These are phyloP conservation scores for Patiria pectinifera DNA, from an alignment of 53 echinoderm and acorn worm genomes.

Conservation along the genomic window DNA sequence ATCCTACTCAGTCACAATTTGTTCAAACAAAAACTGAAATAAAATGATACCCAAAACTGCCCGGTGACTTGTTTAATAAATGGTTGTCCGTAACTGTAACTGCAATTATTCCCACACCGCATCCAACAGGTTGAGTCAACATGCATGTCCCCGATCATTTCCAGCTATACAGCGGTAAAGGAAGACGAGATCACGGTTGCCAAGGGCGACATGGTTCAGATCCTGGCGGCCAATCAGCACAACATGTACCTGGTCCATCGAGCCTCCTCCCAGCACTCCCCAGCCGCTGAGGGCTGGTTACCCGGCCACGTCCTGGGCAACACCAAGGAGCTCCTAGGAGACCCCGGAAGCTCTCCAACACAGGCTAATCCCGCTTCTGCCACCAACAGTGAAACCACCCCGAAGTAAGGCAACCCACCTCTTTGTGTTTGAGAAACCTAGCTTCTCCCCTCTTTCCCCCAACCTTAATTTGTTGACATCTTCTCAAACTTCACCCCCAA, in stretches of 20 bases:
- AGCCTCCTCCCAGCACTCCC: conserved; percentile 82
- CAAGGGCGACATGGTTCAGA: conserved; percentile 95
- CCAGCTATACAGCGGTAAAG: conserved; percentile 86
- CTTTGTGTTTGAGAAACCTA: conserved; percentile 61
- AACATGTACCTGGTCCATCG: conserved; percentile 97
- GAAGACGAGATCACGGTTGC: conserved; percentile 95
- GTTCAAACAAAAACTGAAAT: too few species aligned
- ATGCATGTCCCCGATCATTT: conserved; percentile 82
- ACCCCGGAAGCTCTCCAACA: conserved; percentile 7
- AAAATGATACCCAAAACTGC: too few species aligned
- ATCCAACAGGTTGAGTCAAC: conserved; percentile 60
- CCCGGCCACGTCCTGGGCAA: conserved; percentile 80
- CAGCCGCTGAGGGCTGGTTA: conserved; percentile 90
- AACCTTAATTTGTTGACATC: conserved; percentile 19
- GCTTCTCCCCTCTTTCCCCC: conserved; percentile 16
- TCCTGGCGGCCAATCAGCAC: conserved; percentile 98
- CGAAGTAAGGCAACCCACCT: conserved; percentile 62
- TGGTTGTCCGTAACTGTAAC: neutral
- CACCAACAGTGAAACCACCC: conserved; percentile 53
- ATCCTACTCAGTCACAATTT: too few species aligned
- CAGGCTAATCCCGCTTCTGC: conserved; percentile 33
- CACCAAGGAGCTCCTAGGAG: conserved; percentile 48
- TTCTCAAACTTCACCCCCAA: conserved; percentile 21
- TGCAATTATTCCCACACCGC: neutral
- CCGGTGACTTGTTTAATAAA: neutral